A percentile compares a stretch with the other conserved stretches of the same genome.
phyloP scores from a whole-genome alignment of 2,797 vertebrate species.

The Xenopus petersii region DNA sequence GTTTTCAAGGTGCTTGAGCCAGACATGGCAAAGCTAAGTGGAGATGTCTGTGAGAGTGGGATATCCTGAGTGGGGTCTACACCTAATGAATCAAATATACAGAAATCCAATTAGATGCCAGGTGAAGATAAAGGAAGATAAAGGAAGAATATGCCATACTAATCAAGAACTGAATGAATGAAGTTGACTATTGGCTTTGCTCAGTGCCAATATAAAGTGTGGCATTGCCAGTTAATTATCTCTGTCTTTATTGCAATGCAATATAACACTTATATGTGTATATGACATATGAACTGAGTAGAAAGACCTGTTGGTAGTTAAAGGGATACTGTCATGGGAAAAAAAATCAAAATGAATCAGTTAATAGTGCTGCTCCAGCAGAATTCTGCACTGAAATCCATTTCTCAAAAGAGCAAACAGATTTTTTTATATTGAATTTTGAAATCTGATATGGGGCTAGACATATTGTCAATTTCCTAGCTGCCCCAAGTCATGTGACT shows the following conservation, averaged over 20 bases:
- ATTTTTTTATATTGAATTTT: too few species aligned
- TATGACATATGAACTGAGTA: too few species aligned
- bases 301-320: background rate
- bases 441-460: too few species aligned
- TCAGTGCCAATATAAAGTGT: background rate
- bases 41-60: constrained; percentile 79
- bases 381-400: too few species aligned
- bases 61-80: constrained; percentile 77
- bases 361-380: too few species aligned
- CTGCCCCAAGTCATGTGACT: too few species aligned
- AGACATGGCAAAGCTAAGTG: constrained; percentile 67
- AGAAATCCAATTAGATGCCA: background rate
- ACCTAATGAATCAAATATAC: constrained; percentile 57
- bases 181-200: background rate
- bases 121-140: constrained; percentile 1
- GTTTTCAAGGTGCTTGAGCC: constrained; percentile 64
- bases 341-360: too few species aligned
- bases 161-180: background rate
- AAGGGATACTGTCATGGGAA: background rate
- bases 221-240: background rate
- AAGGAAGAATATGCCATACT: background rate
- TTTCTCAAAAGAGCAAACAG: too few species aligned
- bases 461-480: too few species aligned
- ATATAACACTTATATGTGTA: too few species aligned
- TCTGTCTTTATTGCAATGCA: too few species aligned